Evolutionary conservation across 2,113 vertebrate genomes (phyloP).

Genomic region (Danionella cerebrum): DNA sequence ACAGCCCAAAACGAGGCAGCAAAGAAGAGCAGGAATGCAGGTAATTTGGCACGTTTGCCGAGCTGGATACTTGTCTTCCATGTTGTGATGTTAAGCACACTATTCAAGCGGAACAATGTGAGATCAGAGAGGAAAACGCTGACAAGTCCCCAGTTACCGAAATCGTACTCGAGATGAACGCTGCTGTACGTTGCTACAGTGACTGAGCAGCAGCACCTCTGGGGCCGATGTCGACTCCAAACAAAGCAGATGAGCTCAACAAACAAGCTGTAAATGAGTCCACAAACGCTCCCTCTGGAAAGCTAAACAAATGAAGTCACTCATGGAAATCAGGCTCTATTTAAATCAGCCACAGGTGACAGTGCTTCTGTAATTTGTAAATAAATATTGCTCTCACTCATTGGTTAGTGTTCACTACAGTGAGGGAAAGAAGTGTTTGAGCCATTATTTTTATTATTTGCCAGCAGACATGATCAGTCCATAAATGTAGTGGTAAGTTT

Average conservation of each 20-base stretch:
- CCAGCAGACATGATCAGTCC: too few species aligned
- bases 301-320: conserved; percentile 43
- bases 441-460: too few species aligned
- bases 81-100: not conserved
- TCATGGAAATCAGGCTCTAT: conserved; percentile 16
- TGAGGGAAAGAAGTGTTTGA: too few species aligned
- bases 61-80: not conserved
- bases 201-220: not conserved
- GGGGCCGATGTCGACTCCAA: not conserved
- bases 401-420: too few species aligned
- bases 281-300: conserved; percentile 19
- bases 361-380: too few species aligned
- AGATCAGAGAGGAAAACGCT: not conserved
- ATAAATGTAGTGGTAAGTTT: too few species aligned
- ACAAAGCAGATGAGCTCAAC: conserved; percentile 4
- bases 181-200: not conserved
- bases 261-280: conserved; percentile 33
- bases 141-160: not conserved
- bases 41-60: conserved; percentile 52
- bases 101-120: not conserved
- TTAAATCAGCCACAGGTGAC: not conserved
- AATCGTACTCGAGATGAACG: conserved; percentile 1
- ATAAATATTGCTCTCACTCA: not conserved
- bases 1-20: conserved; percentile 71
- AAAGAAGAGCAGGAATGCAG: conserved; percentile 84